Evolutionary conservation across 2,888 invertebrate species (phyloP).

Genomic region (Cheiracanthium punctorium): DNA sequence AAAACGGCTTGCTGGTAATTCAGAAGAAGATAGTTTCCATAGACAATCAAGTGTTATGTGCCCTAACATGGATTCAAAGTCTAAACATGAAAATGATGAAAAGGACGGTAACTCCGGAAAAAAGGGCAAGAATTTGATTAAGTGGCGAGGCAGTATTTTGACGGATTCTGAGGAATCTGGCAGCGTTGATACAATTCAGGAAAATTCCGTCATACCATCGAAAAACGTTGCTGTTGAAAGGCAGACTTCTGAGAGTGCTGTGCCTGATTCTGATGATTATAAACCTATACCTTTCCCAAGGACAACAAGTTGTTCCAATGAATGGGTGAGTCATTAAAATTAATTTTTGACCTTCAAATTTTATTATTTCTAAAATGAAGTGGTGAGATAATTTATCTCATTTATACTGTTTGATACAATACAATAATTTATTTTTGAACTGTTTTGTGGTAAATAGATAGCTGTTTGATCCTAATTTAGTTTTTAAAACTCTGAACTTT

Average conservation of each 20-base stretch:
- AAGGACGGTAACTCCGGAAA: conserved; percentile 5
- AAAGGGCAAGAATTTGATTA: conserved; percentile 78
- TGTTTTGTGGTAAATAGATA: neutral
- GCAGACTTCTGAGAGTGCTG: neutral
- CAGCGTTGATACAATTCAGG: conserved; percentile 12
- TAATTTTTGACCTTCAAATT: too few relatives aligned
- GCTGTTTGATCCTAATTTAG: too few relatives aligned
- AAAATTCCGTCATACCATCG: conserved; percentile 2
- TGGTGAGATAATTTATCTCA: too few relatives aligned
- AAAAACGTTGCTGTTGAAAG: neutral
- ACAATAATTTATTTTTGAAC: too few relatives aligned
- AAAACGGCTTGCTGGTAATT: conserved; percentile 34
- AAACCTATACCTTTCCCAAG: conserved; percentile 72
- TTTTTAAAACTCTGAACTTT: too few relatives aligned
- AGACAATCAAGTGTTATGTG: conserved; percentile 65
- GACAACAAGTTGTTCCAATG: conserved; percentile 37
- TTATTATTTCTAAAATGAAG: too few relatives aligned
- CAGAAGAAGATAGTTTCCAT: conserved; percentile 52
- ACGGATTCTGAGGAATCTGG: conserved; percentile 75
- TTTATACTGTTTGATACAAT: too few relatives aligned
- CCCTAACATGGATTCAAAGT: conserved; percentile 38
- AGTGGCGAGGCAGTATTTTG: conserved; percentile 87
- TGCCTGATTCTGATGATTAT: conserved; percentile 75
- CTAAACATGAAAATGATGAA: conserved; percentile 18
- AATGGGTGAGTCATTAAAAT: conserved; percentile 53